Evolutionary conservation across 2,797 vertebrate genomes (phyloP).

Genomic region (Alca torda): DNA sequence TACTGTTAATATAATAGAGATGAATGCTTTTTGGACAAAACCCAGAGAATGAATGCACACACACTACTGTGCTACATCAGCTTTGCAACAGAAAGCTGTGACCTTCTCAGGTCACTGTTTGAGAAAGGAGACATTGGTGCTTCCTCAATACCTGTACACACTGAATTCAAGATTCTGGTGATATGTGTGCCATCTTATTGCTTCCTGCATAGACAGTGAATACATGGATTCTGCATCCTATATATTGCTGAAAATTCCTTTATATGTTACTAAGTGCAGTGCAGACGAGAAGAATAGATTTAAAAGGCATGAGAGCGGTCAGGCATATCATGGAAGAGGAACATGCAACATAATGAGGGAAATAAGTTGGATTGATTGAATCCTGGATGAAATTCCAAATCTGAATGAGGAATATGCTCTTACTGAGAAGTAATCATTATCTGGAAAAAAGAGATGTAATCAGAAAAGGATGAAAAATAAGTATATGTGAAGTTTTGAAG

Average conservation of each 20-base stretch:
- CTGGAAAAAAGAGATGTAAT: background rate
- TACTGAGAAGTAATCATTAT: background rate
- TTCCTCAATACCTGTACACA: background rate
- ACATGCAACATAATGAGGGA: background rate
- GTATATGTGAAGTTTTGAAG: background rate
- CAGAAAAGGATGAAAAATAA: background rate
- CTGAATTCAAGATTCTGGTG: background rate
- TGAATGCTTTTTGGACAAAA: background rate
- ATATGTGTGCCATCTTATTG: accelerated
- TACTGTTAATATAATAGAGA: background rate
- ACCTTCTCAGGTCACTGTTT: background rate
- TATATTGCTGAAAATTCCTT: background rate
- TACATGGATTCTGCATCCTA: background rate
- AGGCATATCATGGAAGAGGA: background rate
- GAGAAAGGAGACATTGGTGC: background rate
- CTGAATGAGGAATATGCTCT: background rate
- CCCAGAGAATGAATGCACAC: background rate
- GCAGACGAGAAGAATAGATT: background rate
- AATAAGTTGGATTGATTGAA: background rate
- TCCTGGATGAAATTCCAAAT: background rate
- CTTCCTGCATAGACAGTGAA: background rate
- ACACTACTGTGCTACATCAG: no score
- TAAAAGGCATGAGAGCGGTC: background rate
- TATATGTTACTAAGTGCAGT: background rate
- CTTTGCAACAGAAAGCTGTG: background rate